Evolutionary conservation across 2,888 invertebrate genomes (phyloP).

Genomic region (Drosophila meridionalis): DNA sequence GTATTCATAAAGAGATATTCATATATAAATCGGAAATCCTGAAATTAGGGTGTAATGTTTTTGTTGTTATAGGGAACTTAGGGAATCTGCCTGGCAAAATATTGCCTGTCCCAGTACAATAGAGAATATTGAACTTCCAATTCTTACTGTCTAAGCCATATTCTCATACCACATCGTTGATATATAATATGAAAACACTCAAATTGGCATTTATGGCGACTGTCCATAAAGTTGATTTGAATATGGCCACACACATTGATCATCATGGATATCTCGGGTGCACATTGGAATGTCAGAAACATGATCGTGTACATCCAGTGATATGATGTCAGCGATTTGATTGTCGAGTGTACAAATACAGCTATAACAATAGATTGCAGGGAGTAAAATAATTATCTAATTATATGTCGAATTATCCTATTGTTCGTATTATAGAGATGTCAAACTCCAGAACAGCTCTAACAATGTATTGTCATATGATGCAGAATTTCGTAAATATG

Average conservation of each 20-base stretch:
- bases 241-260: not conserved
- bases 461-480: not conserved
- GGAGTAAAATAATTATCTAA: not conserved
- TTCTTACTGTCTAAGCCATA: too few species aligned
- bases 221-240: not conserved
- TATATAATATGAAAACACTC: too few species aligned
- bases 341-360: too few species aligned
- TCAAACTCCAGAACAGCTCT: not conserved
- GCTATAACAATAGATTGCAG: not conserved
- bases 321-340: too few species aligned
- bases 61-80: too few species aligned
- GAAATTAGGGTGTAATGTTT: too few species aligned
- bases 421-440: not conserved
- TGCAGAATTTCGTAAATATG: not conserved
- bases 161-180: too few species aligned
- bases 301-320: not conserved
- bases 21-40: too few species aligned
- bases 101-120: too few species aligned
- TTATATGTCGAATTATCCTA: not conserved
- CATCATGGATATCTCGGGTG: not conserved
- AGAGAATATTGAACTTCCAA: too few species aligned
- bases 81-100: too few species aligned
- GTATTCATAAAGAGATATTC: not conserved
- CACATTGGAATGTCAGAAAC: slow-evolving; percentile 1
- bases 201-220: too few species aligned